Percentiles rank a stretch among this genome's conserved stretches.
Conservation (phyloP, 2,888 invertebrate species). For the Synanthedon tipuliformis region DNA sequence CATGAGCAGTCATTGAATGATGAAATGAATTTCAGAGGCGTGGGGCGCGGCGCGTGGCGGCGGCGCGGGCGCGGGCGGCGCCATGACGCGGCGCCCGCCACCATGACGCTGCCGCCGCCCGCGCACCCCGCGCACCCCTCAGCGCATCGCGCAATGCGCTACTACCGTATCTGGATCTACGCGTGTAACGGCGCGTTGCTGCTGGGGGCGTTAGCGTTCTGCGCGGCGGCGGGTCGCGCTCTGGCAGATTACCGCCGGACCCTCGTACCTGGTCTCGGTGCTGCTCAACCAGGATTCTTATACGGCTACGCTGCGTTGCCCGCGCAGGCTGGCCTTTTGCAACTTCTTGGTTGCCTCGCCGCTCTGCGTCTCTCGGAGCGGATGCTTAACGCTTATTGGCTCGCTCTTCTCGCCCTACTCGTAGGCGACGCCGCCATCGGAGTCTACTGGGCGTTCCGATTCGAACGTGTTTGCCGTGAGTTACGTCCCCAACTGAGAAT, state of each 20-base stretch:
- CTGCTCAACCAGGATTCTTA: constrained; percentile 84
- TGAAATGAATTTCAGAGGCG: constrained; percentile 43
- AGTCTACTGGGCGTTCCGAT: constrained; percentile 86
- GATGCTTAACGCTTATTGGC: constrained; percentile 86
- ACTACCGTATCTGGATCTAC: constrained; percentile 93
- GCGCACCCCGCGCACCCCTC: constrained; percentile 64
- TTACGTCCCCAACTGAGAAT: constrained; percentile 76
- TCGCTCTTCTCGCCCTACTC: constrained; percentile 80
- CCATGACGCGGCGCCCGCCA: constrained; percentile 69
- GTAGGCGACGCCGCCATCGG: constrained; percentile 88
- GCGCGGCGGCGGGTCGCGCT: constrained; percentile 79
- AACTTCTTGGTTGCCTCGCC: constrained; percentile 84
- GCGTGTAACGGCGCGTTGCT: constrained; percentile 90
- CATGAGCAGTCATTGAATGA: too few species aligned
- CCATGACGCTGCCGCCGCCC: constrained; percentile 70
- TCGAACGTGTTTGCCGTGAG: constrained; percentile 80
- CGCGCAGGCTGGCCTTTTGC: constrained; percentile 77
- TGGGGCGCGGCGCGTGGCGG: constrained; percentile 70
- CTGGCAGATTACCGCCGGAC: constrained; percentile 78
- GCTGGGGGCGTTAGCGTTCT: constrained; percentile 84
- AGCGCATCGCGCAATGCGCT: constrained; percentile 76
- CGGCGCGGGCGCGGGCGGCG: constrained; percentile 69
- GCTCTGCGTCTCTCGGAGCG: constrained; percentile 84
- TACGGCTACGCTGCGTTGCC: constrained; percentile 87
- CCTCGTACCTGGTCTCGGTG: constrained; percentile 79